Conservation (phyloP, 2,797 vertebrate genomes). For the Eospalax fontanierii region DNA sequence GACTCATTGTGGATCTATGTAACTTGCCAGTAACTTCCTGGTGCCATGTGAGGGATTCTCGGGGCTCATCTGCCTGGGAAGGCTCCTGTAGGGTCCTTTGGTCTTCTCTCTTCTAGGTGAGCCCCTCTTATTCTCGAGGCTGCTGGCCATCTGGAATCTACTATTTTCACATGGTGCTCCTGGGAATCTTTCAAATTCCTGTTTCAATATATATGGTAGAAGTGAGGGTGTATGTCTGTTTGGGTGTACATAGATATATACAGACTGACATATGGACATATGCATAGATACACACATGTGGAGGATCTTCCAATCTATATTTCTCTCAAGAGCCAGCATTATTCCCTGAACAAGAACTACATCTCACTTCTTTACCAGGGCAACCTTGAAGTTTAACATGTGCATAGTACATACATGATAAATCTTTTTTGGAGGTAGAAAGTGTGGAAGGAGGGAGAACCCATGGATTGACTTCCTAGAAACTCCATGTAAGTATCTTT, state of each 20-base stretch:
- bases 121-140: neutral
- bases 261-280: accelerated
- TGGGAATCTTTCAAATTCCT: no score
- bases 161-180: neutral
- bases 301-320: neutral
- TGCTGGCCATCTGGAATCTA: neutral
- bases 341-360: neutral
- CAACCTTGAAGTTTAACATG: neutral
- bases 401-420: neutral
- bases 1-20: accelerated
- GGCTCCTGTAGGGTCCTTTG: no score
- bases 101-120: neutral
- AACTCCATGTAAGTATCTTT: neutral
- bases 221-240: no score
- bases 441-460: neutral
- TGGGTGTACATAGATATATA: neutral
- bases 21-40: neutral
- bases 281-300: neutral
- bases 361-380: no score
- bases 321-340: neutral
- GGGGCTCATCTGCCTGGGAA: no score
- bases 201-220: no score
- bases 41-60: accelerated
- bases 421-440: neutral
- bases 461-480: neutral